These are phyloP conservation scores for Zhuqinia jingwanae DNA, from an alignment of 2,888 invertebrate species.

Conservation along the genomic window DNA sequence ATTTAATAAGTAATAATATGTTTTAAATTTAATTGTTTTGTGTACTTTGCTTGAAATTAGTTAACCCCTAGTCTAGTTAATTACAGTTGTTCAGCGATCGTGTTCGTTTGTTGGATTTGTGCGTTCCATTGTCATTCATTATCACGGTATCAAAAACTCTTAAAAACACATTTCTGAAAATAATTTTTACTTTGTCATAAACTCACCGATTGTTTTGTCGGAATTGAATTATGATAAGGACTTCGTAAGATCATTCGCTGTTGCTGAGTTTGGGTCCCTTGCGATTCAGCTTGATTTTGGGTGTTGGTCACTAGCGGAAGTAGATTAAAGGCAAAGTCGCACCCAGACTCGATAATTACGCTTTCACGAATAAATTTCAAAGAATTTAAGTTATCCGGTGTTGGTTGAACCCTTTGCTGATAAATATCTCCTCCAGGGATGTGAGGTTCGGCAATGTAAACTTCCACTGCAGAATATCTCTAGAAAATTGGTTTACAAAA, in stretches of 20 bases:
- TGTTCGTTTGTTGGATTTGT: no score
- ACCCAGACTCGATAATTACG: slow-evolving; percentile 69
- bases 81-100: no score
- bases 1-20: no score
- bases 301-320: slow-evolving; percentile 52
- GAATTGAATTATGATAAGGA: slow-evolving; percentile 38
- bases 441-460: slow-evolving; percentile 62
- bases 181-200: no score
- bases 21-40: background rate
- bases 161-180: background rate
- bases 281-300: background rate
- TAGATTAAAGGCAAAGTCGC: slow-evolving; percentile 69
- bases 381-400: background rate
- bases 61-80: background rate
- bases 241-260: slow-evolving; percentile 33
- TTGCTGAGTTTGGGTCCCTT: background rate
- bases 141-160: no score
- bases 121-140: no score
- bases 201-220: no score
- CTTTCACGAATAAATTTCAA: slow-evolving; percentile 55
- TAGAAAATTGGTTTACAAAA: no score
- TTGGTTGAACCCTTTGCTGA: background rate
- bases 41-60: background rate
- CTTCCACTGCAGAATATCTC: slow-evolving; percentile 70
- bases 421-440: background rate